phyloP scores from a whole-genome alignment of 2,797 vertebrate genomes.

The Balearica regulorum region DNA sequence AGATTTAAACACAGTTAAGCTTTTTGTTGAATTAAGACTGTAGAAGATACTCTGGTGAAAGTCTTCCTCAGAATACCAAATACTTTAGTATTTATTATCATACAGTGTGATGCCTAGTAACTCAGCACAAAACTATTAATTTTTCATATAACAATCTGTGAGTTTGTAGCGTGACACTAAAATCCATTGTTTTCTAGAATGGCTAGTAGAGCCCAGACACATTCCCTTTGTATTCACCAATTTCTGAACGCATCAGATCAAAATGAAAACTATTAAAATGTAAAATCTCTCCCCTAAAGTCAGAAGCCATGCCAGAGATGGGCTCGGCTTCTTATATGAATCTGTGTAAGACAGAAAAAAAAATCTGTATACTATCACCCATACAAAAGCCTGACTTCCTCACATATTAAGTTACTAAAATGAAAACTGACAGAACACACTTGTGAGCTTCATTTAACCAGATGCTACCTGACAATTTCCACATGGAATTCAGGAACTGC shows the following conservation, averaged over 20 bases:
- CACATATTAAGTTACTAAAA: not conserved
- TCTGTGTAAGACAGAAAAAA: not conserved
- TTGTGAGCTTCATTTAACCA: constrained; percentile 14
- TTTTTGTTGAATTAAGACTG: not conserved
- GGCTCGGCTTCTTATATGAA: not conserved
- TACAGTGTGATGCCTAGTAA: not conserved
- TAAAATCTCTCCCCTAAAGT: not conserved
- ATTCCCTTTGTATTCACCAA: accelerated
- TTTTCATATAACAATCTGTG: not conserved
- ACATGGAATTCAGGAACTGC: not conserved
- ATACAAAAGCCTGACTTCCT: not conserved
- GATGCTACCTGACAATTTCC: constrained; percentile 36
- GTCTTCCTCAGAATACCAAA: not conserved
- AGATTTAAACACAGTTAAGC: not conserved
- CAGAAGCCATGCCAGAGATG: not conserved
- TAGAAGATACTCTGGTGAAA: not conserved
- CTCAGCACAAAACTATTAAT: not conserved
- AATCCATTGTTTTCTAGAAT: not conserved
- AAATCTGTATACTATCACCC: not conserved
- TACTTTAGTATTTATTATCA: not conserved
- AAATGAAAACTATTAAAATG: not conserved
- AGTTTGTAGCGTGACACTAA: not conserved
- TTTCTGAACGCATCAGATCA: not conserved
- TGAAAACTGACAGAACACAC: not conserved
- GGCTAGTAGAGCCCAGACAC: not conserved